These are phyloP conservation scores for Lottia scabra DNA, from an alignment of 2,888 invertebrate genomes.

Conservation along the genomic window DNA sequence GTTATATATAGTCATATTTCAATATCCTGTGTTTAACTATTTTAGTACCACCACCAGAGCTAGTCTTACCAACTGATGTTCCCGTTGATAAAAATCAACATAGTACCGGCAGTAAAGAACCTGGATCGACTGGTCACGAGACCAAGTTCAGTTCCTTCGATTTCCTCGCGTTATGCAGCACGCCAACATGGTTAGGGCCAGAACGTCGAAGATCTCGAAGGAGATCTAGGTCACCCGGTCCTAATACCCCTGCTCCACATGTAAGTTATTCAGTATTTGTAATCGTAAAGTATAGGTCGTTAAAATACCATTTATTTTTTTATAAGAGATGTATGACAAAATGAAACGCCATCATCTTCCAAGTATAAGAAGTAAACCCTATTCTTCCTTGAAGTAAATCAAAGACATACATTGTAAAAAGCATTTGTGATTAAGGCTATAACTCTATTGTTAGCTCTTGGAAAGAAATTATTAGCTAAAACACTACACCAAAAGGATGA, in stretches of 20 bases:
- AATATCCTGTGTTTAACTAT: background rate
- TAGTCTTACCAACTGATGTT: slow-evolving; percentile 32
- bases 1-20: no score
- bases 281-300: no score
- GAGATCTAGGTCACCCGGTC: slow-evolving; percentile 38
- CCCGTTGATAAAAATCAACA: slow-evolving; percentile 27
- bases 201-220: slow-evolving; percentile 50
- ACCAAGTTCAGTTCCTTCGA: slow-evolving; percentile 48
- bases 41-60: slow-evolving; percentile 32
- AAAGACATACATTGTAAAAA: no score
- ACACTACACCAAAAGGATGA: no score
- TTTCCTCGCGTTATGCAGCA: slow-evolving; percentile 60
- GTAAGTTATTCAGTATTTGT: background rate
- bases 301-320: no score
- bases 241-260: slow-evolving; percentile 11
- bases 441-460: no score
- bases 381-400: no score
- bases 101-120: slow-evolving; percentile 25
- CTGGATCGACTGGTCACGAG: slow-evolving; percentile 22
- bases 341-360: no score
- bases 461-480: no score
- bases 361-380: no score
- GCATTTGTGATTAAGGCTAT: no score
- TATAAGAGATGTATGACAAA: no score
- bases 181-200: slow-evolving; percentile 61